phyloP scores from a whole-genome alignment of 2,888 invertebrate genomes.

The Balanococcus diminutus region DNA sequence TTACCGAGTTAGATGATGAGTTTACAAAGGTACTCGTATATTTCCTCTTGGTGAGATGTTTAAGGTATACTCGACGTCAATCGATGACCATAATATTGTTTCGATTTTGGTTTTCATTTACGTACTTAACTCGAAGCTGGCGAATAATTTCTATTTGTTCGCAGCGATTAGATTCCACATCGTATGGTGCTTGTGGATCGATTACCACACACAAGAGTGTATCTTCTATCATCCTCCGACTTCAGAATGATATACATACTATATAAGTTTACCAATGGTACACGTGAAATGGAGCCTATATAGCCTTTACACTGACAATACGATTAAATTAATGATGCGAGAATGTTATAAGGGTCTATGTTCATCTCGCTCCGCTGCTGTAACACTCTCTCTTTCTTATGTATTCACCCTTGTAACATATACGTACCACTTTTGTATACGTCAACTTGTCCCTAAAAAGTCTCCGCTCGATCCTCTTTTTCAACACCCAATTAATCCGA shows the following conservation, averaged over 20 bases:
- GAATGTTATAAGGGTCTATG: background rate
- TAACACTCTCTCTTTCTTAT: background rate
- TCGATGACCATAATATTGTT: background rate
- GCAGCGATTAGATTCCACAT: background rate
- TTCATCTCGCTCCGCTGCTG: background rate
- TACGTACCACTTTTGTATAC: background rate
- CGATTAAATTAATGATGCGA: conserved; percentile 28
- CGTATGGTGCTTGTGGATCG: background rate
- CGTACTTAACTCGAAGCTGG: background rate
- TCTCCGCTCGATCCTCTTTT: background rate
- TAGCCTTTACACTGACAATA: conserved; percentile 3
- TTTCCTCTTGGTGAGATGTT: too few relatives aligned
- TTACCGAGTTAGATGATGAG: background rate
- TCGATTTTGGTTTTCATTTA: background rate
- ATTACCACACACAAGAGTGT: background rate
- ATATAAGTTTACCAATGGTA: background rate
- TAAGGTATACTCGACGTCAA: background rate
- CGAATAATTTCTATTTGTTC: background rate
- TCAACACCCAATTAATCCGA: background rate
- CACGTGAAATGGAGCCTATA: background rate
- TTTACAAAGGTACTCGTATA: background rate
- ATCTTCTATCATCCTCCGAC: background rate
- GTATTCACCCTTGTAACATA: background rate
- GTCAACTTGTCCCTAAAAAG: background rate
- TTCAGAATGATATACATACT: background rate